Evolutionary conservation across 1,140 invertebrate species (phyloP).

Genomic region (Chironomus striatipennis): DNA sequence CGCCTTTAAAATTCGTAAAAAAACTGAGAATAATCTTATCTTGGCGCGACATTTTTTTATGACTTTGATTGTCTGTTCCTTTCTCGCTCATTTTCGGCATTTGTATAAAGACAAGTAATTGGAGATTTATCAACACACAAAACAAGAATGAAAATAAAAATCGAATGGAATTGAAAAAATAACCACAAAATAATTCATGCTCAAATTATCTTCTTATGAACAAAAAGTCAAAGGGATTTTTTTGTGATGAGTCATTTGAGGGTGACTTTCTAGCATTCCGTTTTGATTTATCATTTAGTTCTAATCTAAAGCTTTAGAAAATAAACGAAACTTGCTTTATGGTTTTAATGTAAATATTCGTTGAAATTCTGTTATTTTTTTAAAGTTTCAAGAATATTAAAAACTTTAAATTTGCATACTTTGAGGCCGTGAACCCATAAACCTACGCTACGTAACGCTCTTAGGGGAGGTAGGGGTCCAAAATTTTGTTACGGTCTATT

Average conservation of each 20-base stretch:
- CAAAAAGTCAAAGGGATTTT: neutral
- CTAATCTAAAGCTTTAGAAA: too few species aligned
- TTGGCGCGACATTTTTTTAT: conserved; percentile 20
- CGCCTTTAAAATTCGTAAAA: neutral
- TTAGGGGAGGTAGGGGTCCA: too few species aligned
- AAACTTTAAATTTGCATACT: too few species aligned
- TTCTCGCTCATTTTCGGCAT: neutral
- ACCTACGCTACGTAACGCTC: too few species aligned
- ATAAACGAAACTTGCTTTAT: too few species aligned
- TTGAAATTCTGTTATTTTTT: too few species aligned
- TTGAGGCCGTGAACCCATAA: too few species aligned
- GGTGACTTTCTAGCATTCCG: neutral
- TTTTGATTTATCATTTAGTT: neutral
- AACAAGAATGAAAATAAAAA: neutral
- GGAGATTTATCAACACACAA: conserved; percentile 11
- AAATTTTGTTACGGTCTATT: too few species aligned
- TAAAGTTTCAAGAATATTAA: too few species aligned
- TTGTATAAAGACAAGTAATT: conserved; percentile 12
- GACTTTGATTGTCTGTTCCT: neutral
- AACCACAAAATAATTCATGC: conserved; percentile 2
- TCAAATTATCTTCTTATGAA: neutral
- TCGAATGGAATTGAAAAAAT: neutral
- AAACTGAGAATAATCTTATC: conserved; percentile 17
- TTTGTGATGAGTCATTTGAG: conserved; percentile 3
- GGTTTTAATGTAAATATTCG: too few species aligned